Conservation (phyloP, 2,797 vertebrate genomes). For the Cirrhinus molitorella region DNA sequence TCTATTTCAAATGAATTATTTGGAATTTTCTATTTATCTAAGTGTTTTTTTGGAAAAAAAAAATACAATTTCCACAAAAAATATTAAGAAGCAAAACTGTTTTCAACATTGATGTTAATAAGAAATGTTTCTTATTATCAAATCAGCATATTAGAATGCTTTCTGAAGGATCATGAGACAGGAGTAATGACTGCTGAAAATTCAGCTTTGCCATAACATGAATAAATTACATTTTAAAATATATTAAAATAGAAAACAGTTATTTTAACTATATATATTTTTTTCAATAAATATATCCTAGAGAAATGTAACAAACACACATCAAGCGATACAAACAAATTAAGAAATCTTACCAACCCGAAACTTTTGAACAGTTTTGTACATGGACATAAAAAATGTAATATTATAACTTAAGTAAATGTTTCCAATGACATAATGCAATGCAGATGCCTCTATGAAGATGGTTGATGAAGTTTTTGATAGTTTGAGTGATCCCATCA, state of each 20-base stretch:
- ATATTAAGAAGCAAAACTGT: too few relatives aligned
- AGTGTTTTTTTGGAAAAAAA: too few relatives aligned
- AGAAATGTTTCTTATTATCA: not conserved
- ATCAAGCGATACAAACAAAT: too few relatives aligned
- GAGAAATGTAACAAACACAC: not conserved
- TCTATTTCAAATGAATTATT: not conserved
- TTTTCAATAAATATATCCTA: not conserved
- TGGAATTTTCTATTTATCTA: too few relatives aligned
- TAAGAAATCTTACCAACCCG: not conserved
- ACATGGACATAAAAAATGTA: not conserved
- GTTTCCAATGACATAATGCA: slow-evolving; percentile 13
- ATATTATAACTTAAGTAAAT: slow-evolving; percentile 8
- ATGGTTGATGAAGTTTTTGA: slow-evolving; percentile 10
- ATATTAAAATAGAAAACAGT: not conserved
- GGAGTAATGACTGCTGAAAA: not conserved
- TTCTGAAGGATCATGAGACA: not conserved
- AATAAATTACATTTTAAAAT: not conserved
- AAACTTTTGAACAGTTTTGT: not conserved
- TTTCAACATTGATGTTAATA: too few relatives aligned
- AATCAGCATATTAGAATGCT: not conserved
- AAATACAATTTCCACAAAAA: too few relatives aligned
- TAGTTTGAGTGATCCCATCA: not conserved
- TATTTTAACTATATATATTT: too few relatives aligned
- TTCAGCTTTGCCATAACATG: not conserved
- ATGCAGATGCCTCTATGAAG: not conserved